phyloP scores from a whole-genome alignment of 2,113 vertebrate species.

The Oryctolagus cuniculus region mOryCun1.1 NC_091442.1:95159501-95160000 shows the following conservation, averaged over 20 bases:
- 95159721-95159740: constrained; percentile 55
- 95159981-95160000: constrained; percentile 60
- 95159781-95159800: constrained; percentile 58
- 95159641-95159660: too few species aligned
- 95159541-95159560: too few species aligned
- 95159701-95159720: constrained; percentile 49
- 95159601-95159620: too few species aligned
- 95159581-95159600: too few species aligned
- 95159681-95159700: not conserved
- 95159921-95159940: constrained; percentile 64
- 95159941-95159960: not conserved
- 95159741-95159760: constrained; percentile 45
- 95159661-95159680: too few species aligned
- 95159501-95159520: too few species aligned
- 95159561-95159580: too few species aligned
- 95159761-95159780: constrained; percentile 37
- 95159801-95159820: constrained; percentile 64
- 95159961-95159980: constrained; percentile 40
- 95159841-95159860: constrained; percentile 81
- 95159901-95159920: constrained; percentile 78
- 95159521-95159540: too few species aligned
- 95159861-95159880: constrained; percentile 78
- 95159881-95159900: constrained; percentile 74
- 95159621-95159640: too few species aligned
- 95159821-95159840: constrained; percentile 79